Conservation (phyloP, 1,140 invertebrate species). For the Orchestia grillus region DNA sequence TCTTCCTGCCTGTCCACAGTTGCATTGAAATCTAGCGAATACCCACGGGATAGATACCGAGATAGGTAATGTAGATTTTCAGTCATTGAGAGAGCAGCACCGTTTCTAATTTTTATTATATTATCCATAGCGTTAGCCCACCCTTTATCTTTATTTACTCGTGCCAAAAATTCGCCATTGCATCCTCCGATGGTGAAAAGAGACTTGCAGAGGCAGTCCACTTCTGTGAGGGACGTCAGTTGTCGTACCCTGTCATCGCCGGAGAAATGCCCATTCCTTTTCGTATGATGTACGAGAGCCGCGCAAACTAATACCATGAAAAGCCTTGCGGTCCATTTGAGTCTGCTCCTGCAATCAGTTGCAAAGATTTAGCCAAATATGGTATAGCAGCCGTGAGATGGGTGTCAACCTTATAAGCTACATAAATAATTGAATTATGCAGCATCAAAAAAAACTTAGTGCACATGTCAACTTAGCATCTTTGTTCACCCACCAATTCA, state of each 20-base stretch:
- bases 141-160: neutral
- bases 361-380: neutral
- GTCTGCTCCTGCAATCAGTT: neutral
- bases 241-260: neutral
- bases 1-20: neutral
- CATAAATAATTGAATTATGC: neutral
- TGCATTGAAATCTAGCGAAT: neutral
- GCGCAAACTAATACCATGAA: neutral
- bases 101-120: conserved; percentile 4
- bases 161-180: conserved; percentile 23
- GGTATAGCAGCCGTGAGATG: neutral
- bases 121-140: conserved; percentile 45
- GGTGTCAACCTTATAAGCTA: neutral
- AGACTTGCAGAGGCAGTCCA: conserved; percentile 58
- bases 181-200: conserved; percentile 62
- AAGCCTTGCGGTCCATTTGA: neutral
- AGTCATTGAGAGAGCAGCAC: conserved; percentile 38
- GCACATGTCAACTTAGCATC: neutral
- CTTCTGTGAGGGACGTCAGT: conserved; percentile 2
- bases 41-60: conserved; percentile 46
- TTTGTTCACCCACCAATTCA: neutral
- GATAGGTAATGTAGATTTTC: conserved; percentile 58
- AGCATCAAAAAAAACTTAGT: neutral
- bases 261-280: neutral
- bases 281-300: neutral